Percentiles rank a stretch among this genome's conserved stretches.
phyloP scores from a whole-genome alignment of 2,888 invertebrate species.

The Bugulina stolonifera region DNA sequence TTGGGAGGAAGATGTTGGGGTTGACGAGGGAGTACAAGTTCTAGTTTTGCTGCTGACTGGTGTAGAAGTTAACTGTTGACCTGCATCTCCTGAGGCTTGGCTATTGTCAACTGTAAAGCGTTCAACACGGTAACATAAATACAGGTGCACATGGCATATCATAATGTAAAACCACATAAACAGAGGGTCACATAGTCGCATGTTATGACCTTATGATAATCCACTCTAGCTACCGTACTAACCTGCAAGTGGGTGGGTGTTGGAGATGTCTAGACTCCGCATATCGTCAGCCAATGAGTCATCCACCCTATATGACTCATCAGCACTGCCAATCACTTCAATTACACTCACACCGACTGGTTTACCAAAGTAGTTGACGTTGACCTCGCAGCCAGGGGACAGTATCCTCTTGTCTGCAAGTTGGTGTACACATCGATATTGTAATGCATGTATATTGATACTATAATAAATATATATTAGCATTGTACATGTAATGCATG shows the following conservation, averaged over 20 bases:
- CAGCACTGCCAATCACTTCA: neutral
- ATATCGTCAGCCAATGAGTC: neutral
- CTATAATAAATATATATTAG: too few species aligned
- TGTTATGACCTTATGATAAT: too few species aligned
- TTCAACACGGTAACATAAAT: too few species aligned
- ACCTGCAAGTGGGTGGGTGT: too few species aligned
- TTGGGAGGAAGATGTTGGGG: neutral
- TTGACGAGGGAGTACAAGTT: neutral
- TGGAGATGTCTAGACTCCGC: neutral
- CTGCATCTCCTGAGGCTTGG: neutral
- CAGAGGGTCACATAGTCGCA: too few species aligned
- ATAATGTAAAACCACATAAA: too few species aligned
- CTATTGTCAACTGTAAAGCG: too few species aligned
- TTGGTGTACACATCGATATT: too few species aligned
- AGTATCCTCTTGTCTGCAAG: neutral
- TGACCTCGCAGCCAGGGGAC: neutral
- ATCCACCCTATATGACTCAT: neutral
- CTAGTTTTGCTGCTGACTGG: neutral
- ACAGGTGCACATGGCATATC: too few species aligned
- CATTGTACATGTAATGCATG: too few species aligned
- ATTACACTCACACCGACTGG: neutral
- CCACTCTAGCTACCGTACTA: too few species aligned
- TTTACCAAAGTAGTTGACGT: conserved; percentile 5
- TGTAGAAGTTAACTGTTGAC: neutral
- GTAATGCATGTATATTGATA: too few species aligned